Conservation (phyloP, 2,888 invertebrate genomes). For the Elysia crispata region DNA sequence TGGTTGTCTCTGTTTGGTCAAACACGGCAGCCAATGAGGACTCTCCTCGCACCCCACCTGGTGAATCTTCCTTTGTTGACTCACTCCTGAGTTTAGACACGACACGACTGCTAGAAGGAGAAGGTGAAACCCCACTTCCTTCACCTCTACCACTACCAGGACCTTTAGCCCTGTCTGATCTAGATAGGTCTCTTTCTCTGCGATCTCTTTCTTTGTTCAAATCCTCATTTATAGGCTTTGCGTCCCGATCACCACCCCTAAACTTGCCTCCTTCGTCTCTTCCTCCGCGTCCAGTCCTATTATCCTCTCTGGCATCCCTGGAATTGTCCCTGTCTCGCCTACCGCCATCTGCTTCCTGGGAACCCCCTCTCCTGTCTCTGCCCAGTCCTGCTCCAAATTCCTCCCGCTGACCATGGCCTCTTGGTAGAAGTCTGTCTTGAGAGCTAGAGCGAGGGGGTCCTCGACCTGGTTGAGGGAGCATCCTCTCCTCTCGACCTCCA, state of each 20-base stretch:
- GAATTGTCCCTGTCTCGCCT: slow-evolving; percentile 42
- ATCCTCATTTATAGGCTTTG: too few species aligned
- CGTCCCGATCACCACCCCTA: not conserved
- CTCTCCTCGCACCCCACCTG: slow-evolving; percentile 35
- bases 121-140: not conserved
- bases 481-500: slow-evolving; percentile 20
- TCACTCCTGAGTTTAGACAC: not conserved
- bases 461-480: not conserved
- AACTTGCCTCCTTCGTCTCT: slow-evolving; percentile 26
- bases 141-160: slow-evolving; percentile 32
- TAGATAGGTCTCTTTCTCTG: too few species aligned
- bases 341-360: slow-evolving; percentile 43
- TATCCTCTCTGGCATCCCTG: slow-evolving; percentile 38
- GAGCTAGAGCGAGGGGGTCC: not conserved
- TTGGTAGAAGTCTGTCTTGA: too few species aligned
- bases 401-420: too few species aligned
- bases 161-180: slow-evolving; percentile 21
- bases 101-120: not conserved
- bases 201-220: too few species aligned
- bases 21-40: slow-evolving; percentile 42
- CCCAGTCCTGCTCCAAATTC: too few species aligned
- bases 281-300: slow-evolving; percentile 41
- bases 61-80: slow-evolving; percentile 37
- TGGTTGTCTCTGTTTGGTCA: slow-evolving; percentile 38
- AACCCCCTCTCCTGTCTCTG: slow-evolving; percentile 5